Base-by-base conservation (phyloP, 2,797 vertebrate species). In the Megaceryle alcyon region DNA sequence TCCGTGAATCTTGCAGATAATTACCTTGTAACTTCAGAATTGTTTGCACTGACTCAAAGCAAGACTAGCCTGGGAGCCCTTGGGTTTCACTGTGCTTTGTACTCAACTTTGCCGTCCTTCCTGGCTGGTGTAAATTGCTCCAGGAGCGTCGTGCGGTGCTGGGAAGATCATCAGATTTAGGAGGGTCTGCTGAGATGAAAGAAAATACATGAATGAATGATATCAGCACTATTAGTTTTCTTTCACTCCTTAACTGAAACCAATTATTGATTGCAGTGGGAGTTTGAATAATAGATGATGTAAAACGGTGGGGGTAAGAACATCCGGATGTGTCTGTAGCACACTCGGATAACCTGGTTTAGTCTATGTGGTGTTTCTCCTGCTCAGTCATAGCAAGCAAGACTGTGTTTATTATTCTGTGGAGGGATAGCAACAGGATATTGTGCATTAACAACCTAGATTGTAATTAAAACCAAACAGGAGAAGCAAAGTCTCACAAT, bases 391-490 rank as follows among this genome's bases (percentile, higher is more conserved):
- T 12, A 41, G 66, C 70, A 44, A 44, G 66, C 39, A 15, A 11
- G 44, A 6, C 15, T 18, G 21, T 19, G 6, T 33, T 95, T 78
- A 6, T 77, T 53, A 49, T 65, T 78, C 57, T 91, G 57, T 9
- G 57, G 44, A 66, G 61, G 78, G 75, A 12, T 5, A n/a, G 26
- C 65, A 71, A 31, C 44, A 71, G 57, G 84, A 16, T 77, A 49
- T 78, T 87, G 14, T 5, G 4, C 71, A 60, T 82, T 68, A 82
- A 28, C 33, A 54, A 28, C 39, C 65, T 59, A 13, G 48, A 35
- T 78, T 82, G 54, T 85, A 87, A 92, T 93, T 65, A 88, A 82
- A 87, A 91, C 49, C 10, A 59, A 92, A 80, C 88, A 76, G 57
- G 73, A 35, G 78, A 54, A 78, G 54, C 75, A 72, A 68, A 48